Conservation (phyloP, 2,888 invertebrate species). For the Beris chalybata region DNA sequence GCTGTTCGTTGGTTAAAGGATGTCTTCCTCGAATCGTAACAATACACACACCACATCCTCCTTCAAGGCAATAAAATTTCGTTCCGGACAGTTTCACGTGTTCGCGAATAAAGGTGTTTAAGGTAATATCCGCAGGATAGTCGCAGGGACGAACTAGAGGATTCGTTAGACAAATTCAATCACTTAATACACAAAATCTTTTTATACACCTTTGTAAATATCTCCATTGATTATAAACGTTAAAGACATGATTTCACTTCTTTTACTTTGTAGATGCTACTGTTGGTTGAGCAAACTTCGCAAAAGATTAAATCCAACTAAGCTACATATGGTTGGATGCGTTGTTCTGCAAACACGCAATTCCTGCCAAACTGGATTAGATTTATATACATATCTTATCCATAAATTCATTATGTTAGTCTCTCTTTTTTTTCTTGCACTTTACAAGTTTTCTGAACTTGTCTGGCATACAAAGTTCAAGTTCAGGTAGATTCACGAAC, state of each 20-base stretch:
- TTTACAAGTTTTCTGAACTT: too few species aligned
- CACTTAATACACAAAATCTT: neutral
- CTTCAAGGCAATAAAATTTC: constrained; percentile 64
- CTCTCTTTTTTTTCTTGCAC: too few species aligned
- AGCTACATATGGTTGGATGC: too few species aligned
- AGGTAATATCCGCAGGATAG: constrained; percentile 49
- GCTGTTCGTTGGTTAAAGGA: constrained; percentile 27
- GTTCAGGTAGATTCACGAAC: too few species aligned
- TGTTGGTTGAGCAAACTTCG: too few species aligned
- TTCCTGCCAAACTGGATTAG: too few species aligned
- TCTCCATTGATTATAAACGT: neutral
- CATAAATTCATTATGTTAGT: too few species aligned
- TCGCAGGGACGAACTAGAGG: constrained; percentile 8
- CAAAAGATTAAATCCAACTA: too few species aligned
- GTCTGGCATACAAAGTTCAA: too few species aligned
- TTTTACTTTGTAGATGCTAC: too few species aligned
- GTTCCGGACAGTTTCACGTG: constrained; percentile 60
- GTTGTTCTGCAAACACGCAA: too few species aligned
- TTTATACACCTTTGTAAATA: neutral
- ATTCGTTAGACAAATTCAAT: neutral
- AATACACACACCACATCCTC: constrained; percentile 65
- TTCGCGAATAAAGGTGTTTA: constrained; percentile 61
- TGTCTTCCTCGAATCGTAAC: constrained; percentile 49
- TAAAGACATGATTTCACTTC: neutral
- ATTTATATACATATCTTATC: too few species aligned